phyloP scores from a whole-genome alignment of 2,113 vertebrate genomes.

The Myiopsitta monachus region DNA sequence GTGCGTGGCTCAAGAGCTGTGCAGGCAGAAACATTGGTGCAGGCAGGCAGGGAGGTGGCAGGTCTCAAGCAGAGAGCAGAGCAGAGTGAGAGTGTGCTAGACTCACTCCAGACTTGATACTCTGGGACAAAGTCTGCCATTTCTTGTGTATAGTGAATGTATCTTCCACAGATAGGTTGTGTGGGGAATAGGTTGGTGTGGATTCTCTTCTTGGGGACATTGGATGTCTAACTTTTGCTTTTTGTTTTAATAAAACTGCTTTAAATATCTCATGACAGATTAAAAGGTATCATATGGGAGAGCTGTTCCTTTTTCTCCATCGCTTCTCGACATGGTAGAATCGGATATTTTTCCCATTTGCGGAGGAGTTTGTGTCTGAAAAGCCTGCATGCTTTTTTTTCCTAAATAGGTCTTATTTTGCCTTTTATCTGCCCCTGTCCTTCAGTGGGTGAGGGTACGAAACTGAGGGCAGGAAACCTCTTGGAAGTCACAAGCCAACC shows the following conservation, averaged over 20 bases:
- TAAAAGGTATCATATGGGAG: neutral
- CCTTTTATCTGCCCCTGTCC: neutral
- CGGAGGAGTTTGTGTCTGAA: neutral
- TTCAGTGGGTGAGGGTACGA: neutral
- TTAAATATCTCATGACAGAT: neutral
- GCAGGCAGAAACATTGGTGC: neutral
- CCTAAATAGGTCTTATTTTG: neutral
- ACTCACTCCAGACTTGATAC: neutral
- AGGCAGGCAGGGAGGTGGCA: neutral
- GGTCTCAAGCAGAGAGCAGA: neutral
- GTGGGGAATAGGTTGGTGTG: neutral
- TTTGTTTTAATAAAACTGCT: conserved; percentile 3
- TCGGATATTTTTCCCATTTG: neutral
- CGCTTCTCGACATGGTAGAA: neutral
- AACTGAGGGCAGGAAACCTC: neutral
- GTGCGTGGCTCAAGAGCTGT: neutral
- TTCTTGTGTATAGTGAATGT: neutral
- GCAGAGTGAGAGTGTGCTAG: neutral
- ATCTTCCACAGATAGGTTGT: neutral
- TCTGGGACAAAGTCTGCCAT: neutral
- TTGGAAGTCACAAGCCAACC: neutral
- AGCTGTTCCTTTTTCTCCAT: neutral
- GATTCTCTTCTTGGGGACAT: neutral
- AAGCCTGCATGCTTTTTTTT: neutral
- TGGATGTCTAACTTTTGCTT: neutral